Evolutionary conservation across 2,113 vertebrate genomes (phyloP), one percentile per base, ranked within the genome.

Genomic region (Ictalurus punctatus): DNA sequence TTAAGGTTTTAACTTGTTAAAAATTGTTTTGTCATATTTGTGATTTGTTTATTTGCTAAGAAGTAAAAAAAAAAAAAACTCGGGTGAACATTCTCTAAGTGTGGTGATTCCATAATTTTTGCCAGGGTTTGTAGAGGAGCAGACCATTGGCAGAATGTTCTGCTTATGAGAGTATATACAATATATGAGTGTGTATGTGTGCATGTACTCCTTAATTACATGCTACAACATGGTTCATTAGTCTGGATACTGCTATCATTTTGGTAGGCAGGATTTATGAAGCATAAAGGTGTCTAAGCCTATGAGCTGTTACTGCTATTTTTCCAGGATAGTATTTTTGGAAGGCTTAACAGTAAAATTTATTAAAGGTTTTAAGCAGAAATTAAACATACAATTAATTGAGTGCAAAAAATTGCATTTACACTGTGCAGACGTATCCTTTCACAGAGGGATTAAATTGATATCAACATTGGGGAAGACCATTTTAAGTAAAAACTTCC

Each of bases 151-250:
- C 71, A 74, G 71, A 34, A 34, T 71, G 69, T 71, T 37, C 69
- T 71, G 67, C n/a, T 69, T n/a, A 76, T 76, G 37, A 76, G 21
- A 21, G 8, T 76, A 23, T 67, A 37, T 78, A 78, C 2, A 56
- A 48, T 48, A 48, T 48, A 48, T 59, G 58, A 65, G 87, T 16
- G 7, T 44, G 58, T 34, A 48, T 37, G 12, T 83, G 54, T 74
- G 67, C 37, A 74, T 61, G 27, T 88, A n/a, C 23, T 54, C 40
- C 63, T 71, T 59, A 83, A 83, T 73, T 69, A 88, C n/a, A 71
- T 37, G 37, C 19, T 87, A 37, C 30, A 71, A 34, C 78, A 82
- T 81, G 48, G 54, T 86, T 74, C 27, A 59, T 76, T 61, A 78
- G 27, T 87, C 40, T 67, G 86, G 58, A 65, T 54, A 54, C 40